phyloP scores from a whole-genome alignment of 2,888 invertebrate species.

The Drosophila diplacantha region DNA sequence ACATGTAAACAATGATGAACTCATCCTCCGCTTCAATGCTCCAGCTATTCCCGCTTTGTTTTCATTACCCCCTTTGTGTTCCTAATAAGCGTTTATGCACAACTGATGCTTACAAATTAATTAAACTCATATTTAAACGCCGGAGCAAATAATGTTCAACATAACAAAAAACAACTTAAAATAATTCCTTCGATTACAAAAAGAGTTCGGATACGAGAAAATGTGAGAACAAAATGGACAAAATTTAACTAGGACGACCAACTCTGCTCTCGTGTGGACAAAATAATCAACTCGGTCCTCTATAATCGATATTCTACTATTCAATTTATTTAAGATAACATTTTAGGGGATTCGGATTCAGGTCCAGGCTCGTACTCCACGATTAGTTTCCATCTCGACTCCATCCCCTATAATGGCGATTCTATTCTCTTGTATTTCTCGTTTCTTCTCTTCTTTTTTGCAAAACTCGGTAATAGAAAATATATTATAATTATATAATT shows the following conservation, averaged over 20 bases:
- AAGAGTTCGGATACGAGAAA: conserved; percentile 24
- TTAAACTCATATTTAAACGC: conserved; percentile 44
- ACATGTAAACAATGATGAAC: conserved; percentile 22
- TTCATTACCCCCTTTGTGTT: conserved; percentile 14
- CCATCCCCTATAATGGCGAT: conserved; percentile 3
- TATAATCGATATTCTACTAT: conserved; percentile 43
- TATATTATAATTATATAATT: conserved; percentile 32
- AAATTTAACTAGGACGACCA: conserved; percentile 43
- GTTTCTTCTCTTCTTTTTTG: conserved; percentile 13
- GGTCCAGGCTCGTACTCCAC: conserved; percentile 1
- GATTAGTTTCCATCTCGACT: conserved; percentile 8
- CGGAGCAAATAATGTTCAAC: conserved; percentile 42
- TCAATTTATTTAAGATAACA: conserved; percentile 57
- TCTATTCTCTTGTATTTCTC: conserved; percentile 9
- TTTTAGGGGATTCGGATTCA: conserved; percentile 24
- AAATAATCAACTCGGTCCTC: conserved; percentile 11
- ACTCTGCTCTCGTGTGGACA: conserved; percentile 2
- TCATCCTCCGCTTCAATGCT: background rate
- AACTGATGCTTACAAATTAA: conserved; percentile 43
- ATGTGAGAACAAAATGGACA: conserved; percentile 13
- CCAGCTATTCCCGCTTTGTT: conserved; percentile 9
- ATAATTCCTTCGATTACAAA: conserved; percentile 33
- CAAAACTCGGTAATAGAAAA: conserved; percentile 26
- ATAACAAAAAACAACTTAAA: conserved; percentile 58
- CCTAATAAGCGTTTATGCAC: conserved; percentile 57